Conservation (phyloP, 2,113 vertebrate genomes). For the Bufo gargarizans region DNA sequence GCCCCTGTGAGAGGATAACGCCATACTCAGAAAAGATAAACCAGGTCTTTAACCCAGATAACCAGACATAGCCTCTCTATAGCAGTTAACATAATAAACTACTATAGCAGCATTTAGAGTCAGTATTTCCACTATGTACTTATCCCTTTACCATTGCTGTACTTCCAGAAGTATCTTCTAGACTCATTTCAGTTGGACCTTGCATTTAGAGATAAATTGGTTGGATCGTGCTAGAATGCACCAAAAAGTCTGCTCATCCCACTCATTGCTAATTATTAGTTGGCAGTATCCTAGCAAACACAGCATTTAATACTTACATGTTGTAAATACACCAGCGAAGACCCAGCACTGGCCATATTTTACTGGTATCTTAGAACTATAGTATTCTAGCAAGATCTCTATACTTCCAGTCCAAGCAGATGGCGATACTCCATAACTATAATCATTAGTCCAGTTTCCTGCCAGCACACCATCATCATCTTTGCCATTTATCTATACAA, state of each 20-base stretch:
- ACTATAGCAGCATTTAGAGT: no score
- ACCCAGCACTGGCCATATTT: conserved; percentile 96
- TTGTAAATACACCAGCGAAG: conserved; percentile 93
- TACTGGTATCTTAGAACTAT: conserved; percentile 76
- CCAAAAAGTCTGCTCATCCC: not conserved
- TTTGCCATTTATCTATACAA: conserved; percentile 83
- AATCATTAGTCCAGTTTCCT: conserved; percentile 89
- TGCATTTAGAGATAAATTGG: no score
- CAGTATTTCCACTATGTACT: no score
- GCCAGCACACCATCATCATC: conserved; percentile 89
- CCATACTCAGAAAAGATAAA: no score
- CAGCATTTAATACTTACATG: conserved; percentile 80
- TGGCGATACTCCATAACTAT: conserved; percentile 85
- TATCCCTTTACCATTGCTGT: no score
- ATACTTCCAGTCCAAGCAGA: conserved; percentile 95
- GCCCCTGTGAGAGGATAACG: no score
- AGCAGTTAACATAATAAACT: no score
- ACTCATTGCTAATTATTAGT: not conserved
- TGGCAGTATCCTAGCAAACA: not conserved
- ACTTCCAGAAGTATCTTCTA: no score
- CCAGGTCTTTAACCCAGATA: no score
- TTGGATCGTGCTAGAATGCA: not conserved
- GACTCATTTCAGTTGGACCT: no score
- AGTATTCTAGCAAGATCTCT: conserved; percentile 88
- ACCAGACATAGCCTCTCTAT: no score